Base-by-base conservation (phyloP, 2,888 invertebrate genomes). In the Scrobipalpa atriplicella region DNA sequence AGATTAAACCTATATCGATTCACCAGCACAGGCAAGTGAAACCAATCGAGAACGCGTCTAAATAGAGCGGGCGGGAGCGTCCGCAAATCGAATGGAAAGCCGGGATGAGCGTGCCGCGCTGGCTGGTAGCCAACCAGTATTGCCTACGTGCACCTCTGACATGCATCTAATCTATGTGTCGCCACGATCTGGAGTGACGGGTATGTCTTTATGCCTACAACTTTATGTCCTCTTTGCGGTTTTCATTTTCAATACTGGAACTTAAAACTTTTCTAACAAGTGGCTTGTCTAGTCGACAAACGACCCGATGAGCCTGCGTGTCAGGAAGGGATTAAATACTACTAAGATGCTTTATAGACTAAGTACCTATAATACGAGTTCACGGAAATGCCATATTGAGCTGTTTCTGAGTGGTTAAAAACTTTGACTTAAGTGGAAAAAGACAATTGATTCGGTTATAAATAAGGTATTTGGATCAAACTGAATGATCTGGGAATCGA, bases 71-170 rank as follows among this genome's bases (percentile, higher is more conserved):
- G 18, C 61, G 39, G 62, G 41, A 67, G 64, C 62, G 60, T 18
- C 67, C 66, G 68, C 66, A 66, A 68, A 68, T 68, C 66, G 66
- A 56, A 64, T 64, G 66, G 68, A 66, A 66, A 66, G 64, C 43
- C 51, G 65, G 65, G 66, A 67, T 61, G 65, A 54, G 47, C 47
- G 5, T 9, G 36, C 36, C 60, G 47, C 38, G 13, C 62, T 68
- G 68, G 66, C 68, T 13, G 10, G 3, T 2, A n/a, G 66, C 68
- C 66, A 68, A 61, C 64, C 16, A 19, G 64, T 65, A 67, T 65
- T 67, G 62, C 47, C 62, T 58, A 58, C 65, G 62, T 62, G 62
- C 29, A 18, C 21, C n/a, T 21, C 52, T 52, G 63, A 63, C 63
- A 52, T 51, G 51, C 51, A 52, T 63, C 52, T 63, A 63, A 52